Base-by-base conservation (phyloP, 2,888 invertebrate species). In the Alitta virens region DNA sequence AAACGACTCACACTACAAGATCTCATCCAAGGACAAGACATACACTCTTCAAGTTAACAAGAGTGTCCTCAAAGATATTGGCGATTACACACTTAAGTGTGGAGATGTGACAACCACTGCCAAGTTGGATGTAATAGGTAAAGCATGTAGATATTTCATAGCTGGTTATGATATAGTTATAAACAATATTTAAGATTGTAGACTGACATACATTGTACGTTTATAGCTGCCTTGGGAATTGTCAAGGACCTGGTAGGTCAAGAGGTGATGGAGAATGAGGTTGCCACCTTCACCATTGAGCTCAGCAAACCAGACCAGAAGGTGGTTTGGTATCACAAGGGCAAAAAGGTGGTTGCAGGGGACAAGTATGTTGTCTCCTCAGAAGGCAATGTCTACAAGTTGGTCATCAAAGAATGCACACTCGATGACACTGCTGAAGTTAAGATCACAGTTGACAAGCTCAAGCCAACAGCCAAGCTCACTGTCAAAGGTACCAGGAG, bases 271-370 rank as follows among this genome's bases (percentile, higher is more conserved):
- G 46, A 46, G 94, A 73, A 76, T 18, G 75, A 77, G 54, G 24
- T 2, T 76, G 91, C 90, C 14, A 88, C 89, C 71, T 88, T 96
- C 70, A 87, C 87, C 1, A 91, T 94, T 5, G 89, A 93, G 83
- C 84, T 96, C 59, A 93, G 94, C 0, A 88, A 89, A 70, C 88
- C 90, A 58, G 87, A 69, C 57, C 60, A 59, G 25, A 58, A 57
- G 53, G 33, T 52, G 2, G 38, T 24, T 16, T 59, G 59, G 59
- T 23, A 52, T 24, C 23, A 91, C 57, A 69, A 69, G 46, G 70
- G 72, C 89, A 88, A 89, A 72, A 91, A 92, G 82, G 85, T 93
- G 1, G 91, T 89, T 73, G 91, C 91, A 51, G 91, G 92, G 91
- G 92, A 70, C 23, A 56, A 56, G 25, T 60, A 79, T 87, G 91